These are phyloP conservation scores for Galerucella calmariensis DNA, from an alignment of 2,888 invertebrate species.

Conservation along the genomic window DNA sequence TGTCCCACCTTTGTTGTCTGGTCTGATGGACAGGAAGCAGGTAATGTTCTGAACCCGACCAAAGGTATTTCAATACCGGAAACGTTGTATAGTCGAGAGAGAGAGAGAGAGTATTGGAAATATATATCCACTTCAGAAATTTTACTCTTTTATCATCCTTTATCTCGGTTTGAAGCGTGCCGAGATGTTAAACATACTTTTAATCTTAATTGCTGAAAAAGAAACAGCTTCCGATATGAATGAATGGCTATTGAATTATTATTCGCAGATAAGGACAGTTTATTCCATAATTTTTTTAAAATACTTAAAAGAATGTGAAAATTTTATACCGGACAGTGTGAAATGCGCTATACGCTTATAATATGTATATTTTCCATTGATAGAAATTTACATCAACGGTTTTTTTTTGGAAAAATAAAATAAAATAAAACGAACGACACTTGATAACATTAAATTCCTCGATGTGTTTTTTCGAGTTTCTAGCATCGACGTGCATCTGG, in stretches of 20 bases:
- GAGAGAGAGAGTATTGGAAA: slow-evolving; percentile 39
- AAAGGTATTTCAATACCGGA: slow-evolving; percentile 47
- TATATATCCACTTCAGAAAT: slow-evolving; percentile 31
- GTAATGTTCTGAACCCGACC: slow-evolving; percentile 44
- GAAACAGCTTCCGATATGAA: slow-evolving; percentile 17
- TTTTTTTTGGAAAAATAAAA: neutral
- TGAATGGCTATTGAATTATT: neutral
- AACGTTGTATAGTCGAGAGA: slow-evolving; percentile 40
- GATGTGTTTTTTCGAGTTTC: slow-evolving; percentile 22
- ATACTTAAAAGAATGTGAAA: too few species aligned
- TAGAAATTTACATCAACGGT: neutral
- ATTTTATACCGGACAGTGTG: too few species aligned
- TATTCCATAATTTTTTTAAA: too few species aligned
- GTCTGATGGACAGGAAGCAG: slow-evolving; percentile 47
- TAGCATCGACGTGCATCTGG: slow-evolving; percentile 38
- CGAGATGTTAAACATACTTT: slow-evolving; percentile 44
- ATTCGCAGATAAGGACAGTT: neutral
- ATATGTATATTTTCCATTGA: too few species aligned
- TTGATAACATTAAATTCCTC: slow-evolving; percentile 21
- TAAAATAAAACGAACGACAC: slow-evolving; percentile 5
- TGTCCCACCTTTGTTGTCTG: slow-evolving; percentile 33
- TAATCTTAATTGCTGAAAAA: slow-evolving; percentile 40
- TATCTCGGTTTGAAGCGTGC: slow-evolving; percentile 44
- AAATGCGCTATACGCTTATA: too few species aligned
- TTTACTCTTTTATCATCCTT: slow-evolving; percentile 35